Conservation (phyloP, 1,140 invertebrate genomes). For the Linepithema humile region DNA sequence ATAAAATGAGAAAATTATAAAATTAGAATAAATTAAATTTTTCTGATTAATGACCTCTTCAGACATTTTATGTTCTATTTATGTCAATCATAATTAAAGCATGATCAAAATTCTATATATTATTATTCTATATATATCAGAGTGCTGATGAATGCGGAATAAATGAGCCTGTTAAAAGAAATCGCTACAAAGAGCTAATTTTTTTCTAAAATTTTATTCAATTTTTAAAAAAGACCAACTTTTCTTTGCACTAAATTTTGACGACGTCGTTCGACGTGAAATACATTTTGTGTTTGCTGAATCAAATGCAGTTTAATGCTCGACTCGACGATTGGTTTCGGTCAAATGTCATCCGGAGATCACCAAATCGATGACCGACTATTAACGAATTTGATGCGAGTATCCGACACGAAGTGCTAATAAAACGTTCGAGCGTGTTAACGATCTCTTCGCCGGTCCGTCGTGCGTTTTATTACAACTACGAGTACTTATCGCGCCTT, state of each 20-base stretch:
- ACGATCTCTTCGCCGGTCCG: constrained; percentile 63
- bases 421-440: constrained; percentile 73
- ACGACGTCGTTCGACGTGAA: constrained; percentile 24
- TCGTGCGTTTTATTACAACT: constrained; percentile 56
- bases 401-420: constrained; percentile 66
- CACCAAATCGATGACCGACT: constrained; percentile 56
- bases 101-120: not conserved
- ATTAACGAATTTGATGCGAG: constrained; percentile 65
- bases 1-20: too few species aligned
- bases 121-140: too few species aligned
- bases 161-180: not conserved
- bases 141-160: not conserved
- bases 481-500: constrained; percentile 33
- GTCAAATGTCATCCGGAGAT: constrained; percentile 51
- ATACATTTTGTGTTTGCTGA: constrained; percentile 40
- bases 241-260: not conserved
- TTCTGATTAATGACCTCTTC: not conserved
- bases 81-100: not conserved
- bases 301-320: constrained; percentile 51
- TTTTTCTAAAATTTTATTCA: too few species aligned
- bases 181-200: not conserved
- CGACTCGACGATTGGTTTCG: constrained; percentile 40
- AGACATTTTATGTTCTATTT: not conserved
- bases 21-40: not conserved
- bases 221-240: not conserved